Evolutionary conservation across 2,797 vertebrate species (phyloP).

Genomic region (Stomatorhinus walkeri): DNA sequence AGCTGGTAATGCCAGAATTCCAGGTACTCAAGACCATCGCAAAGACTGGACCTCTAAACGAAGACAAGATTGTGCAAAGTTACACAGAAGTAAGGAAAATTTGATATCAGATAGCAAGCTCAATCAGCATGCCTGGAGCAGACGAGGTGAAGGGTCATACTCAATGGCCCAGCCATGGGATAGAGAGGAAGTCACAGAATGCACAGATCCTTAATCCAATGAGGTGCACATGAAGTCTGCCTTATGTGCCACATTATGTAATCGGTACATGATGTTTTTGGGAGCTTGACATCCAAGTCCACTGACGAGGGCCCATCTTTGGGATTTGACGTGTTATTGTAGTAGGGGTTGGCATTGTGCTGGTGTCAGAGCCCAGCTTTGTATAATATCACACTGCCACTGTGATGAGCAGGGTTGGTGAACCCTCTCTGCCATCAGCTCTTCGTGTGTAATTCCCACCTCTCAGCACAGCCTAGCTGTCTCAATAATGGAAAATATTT

Average conservation of each 20-base stretch:
- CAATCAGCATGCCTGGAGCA: neutral
- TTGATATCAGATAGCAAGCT: neutral
- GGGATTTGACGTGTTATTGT: neutral
- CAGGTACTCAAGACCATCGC: no score
- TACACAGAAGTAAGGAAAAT: neutral
- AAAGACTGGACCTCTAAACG: no score
- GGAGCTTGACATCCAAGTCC: neutral
- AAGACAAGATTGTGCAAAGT: neutral
- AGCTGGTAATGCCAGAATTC: no score
- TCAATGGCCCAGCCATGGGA: neutral
- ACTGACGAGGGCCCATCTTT: neutral
- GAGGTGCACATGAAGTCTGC: neutral
- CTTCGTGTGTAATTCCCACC: neutral
- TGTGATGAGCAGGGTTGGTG: neutral
- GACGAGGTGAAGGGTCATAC: neutral
- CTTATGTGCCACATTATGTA: neutral
- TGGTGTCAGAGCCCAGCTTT: neutral
- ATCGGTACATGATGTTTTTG: neutral
- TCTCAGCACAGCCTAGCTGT: neutral
- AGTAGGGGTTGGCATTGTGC: neutral
- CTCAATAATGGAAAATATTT: constrained; percentile 6
- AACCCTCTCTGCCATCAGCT: neutral
- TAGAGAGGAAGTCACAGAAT: neutral
- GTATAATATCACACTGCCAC: neutral
- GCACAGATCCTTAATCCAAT: neutral